Percentiles rank a stretch among this genome's conserved stretches.
These are phyloP conservation scores for Frankliniella intonsa DNA, from an alignment of 2,888 invertebrate species.

Conservation along the genomic window DNA sequence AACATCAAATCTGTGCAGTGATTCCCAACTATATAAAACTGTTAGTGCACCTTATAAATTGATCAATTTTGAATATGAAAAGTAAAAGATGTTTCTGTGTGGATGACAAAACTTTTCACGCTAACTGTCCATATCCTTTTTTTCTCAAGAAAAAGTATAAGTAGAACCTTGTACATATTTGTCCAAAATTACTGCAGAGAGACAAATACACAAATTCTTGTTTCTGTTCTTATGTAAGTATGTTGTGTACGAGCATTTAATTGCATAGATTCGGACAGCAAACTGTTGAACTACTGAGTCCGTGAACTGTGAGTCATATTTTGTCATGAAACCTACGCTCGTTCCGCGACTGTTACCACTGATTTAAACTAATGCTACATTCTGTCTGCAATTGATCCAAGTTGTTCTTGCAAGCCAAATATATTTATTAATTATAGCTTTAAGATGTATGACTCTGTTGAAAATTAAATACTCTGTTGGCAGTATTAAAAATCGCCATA, in stretches of 20 bases:
- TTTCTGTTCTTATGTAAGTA: neutral
- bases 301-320: neutral
- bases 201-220: no score
- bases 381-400: neutral
- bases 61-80: no score
- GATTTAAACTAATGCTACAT: neutral
- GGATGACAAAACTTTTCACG: no score
- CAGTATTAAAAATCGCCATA: neutral
- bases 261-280: neutral
- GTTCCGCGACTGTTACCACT: neutral
- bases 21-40: no score
- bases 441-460: neutral
- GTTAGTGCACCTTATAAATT: no score
- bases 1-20: no score
- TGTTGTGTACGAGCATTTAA: neutral
- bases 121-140: no score
- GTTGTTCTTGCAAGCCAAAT: neutral
- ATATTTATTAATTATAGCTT: neutral
- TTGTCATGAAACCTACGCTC: neutral
- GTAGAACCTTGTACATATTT: no score
- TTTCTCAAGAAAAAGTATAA: no score
- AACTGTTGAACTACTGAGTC: neutral
- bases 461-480: neutral
- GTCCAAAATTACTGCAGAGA: no score
- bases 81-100: no score